Base-by-base conservation (phyloP, 1,140 invertebrate genomes). In the Hycleus cichorii region DNA sequence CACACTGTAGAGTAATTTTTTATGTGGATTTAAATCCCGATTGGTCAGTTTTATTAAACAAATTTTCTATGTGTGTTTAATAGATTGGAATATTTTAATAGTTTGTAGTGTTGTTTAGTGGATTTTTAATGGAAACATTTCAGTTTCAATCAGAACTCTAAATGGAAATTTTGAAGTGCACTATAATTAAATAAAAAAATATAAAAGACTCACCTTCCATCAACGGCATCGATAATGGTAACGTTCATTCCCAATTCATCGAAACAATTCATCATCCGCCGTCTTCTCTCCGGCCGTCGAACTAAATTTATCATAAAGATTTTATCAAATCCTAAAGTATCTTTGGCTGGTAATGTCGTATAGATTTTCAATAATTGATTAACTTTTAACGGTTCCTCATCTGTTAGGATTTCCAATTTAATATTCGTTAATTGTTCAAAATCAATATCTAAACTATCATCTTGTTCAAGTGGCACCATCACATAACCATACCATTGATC, bases 251-350 rank as follows among this genome's bases (percentile, higher is more conserved):
- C 91, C 0, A 98, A 74, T 67, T 91, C 86, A 12, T 86, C 74
- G 48, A 98, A 88, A 51, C 85, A 84, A 25, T 77, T 66, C 45
- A 82, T 63, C 94, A 98, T 98, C 69, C 90, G 80, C 4, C 74
- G 59, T 27, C 87, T 76, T 63, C 94, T 77, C 64, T 96, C 90
- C 1, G 84, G 80, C 61, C 96, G 77, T 61, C 95, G 76, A 47
- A 83, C 74, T 45, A 98, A 76, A 76, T 98, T 98, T 10, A 98
- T 97, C 81, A 98, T 84, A 69, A 87, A 98, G 49, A 97, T 83
- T 64, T 86, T 75, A 73, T 90, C 85, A 63, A 94, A 83, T 0
- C 81, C 81, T 5, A 91, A 73, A 12, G 76, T 85, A 54, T 82
- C 79, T 45, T 76, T 77, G 38, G 73, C 58, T 1, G 81, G 82